Percentiles rank a stretch among this genome's conserved stretches.
Evolutionary conservation across 2,888 invertebrate genomes (phyloP).

Genomic region (Alloplasta piceator): DNA sequence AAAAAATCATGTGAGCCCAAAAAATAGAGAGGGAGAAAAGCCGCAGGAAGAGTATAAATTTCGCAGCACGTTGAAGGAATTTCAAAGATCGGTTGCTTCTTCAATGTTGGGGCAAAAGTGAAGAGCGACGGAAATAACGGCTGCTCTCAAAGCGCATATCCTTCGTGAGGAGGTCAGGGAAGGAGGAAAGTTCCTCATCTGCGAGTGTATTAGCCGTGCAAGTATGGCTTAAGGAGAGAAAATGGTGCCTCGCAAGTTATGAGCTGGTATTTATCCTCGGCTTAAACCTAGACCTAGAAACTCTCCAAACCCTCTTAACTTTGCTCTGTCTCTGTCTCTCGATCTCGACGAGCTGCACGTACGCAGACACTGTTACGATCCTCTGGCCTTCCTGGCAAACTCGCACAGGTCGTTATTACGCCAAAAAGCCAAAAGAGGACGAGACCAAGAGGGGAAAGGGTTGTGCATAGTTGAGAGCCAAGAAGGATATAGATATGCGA

Average conservation of each 20-base stretch:
- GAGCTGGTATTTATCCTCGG: slow-evolving; percentile 76
- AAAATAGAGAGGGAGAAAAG: slow-evolving; percentile 1
- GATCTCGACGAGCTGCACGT: slow-evolving; percentile 24
- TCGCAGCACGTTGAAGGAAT: slow-evolving; percentile 12
- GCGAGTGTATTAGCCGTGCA: slow-evolving; percentile 29
- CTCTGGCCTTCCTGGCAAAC: slow-evolving; percentile 41
- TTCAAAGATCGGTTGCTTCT: not conserved
- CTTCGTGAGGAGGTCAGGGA: not conserved
- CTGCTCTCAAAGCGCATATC: slow-evolving; percentile 24
- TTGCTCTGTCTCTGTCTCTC: not conserved
- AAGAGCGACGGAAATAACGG: not conserved
- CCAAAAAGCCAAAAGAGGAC: slow-evolving; percentile 50
- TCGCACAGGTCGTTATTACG: slow-evolving; percentile 55
- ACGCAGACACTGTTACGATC: slow-evolving; percentile 18
- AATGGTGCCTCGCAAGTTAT: slow-evolving; percentile 64
- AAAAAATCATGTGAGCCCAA: not conserved
- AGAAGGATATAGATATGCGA: slow-evolving; percentile 24
- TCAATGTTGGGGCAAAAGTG: not conserved
- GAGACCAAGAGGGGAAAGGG: slow-evolving; percentile 40
- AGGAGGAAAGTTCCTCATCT: slow-evolving; percentile 19
- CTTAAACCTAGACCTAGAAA: slow-evolving; percentile 72
- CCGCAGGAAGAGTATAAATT: slow-evolving; percentile 9
- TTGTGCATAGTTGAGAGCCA: slow-evolving; percentile 20
- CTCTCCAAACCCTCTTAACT: slow-evolving; percentile 54
- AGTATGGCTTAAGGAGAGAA: slow-evolving; percentile 46